Percentiles rank a stretch among this genome's conserved stretches.
Evolutionary conservation across 2,113 vertebrate genomes (phyloP).

Genomic region (Siniperca knerii): DNA sequence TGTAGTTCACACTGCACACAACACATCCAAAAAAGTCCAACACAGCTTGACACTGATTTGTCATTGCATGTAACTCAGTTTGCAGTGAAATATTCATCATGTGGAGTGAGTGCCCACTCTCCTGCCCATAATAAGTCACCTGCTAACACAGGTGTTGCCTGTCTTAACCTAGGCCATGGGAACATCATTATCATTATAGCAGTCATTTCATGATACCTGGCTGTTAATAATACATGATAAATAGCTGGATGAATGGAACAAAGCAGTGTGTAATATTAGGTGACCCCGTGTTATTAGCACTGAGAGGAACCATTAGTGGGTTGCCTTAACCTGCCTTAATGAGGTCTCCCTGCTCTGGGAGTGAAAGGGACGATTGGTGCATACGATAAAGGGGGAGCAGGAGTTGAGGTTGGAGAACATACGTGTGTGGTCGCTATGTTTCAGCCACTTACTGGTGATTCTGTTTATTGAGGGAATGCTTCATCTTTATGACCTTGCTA

Average conservation of each 20-base stretch:
- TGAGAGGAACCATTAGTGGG: slow-evolving; percentile 82
- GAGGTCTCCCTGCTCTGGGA: slow-evolving; percentile 80
- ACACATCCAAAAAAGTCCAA: slow-evolving; percentile 17
- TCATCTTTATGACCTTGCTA: not conserved
- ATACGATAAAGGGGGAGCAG: slow-evolving; percentile 53
- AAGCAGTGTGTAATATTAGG: slow-evolving; percentile 81
- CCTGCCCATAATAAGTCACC: slow-evolving; percentile 64
- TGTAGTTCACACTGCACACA: not conserved
- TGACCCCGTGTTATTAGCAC: slow-evolving; percentile 81
- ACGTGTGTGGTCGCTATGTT: slow-evolving; percentile 33
- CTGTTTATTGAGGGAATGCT: not conserved
- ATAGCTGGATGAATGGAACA: slow-evolving; percentile 78
- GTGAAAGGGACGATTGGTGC: slow-evolving; percentile 67
- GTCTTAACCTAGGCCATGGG: slow-evolving; percentile 66
- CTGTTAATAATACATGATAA: slow-evolving; percentile 80
- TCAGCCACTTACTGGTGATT: slow-evolving; percentile 9
- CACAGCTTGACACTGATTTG: slow-evolving; percentile 64
- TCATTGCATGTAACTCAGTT: slow-evolving; percentile 49
- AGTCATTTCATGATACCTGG: slow-evolving; percentile 67
- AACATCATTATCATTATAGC: slow-evolving; percentile 71
- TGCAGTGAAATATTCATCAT: slow-evolving; percentile 63
- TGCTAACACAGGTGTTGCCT: slow-evolving; percentile 59
- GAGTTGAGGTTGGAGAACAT: slow-evolving; percentile 35
- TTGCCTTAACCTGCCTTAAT: slow-evolving; percentile 84
- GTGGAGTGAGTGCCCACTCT: slow-evolving; percentile 28